Percentiles rank a stretch among this genome's conserved stretches.
These are phyloP conservation scores for Rhynchonycteris naso DNA, from an alignment of 2,797 vertebrate species.

Conservation along the genomic window DNA sequence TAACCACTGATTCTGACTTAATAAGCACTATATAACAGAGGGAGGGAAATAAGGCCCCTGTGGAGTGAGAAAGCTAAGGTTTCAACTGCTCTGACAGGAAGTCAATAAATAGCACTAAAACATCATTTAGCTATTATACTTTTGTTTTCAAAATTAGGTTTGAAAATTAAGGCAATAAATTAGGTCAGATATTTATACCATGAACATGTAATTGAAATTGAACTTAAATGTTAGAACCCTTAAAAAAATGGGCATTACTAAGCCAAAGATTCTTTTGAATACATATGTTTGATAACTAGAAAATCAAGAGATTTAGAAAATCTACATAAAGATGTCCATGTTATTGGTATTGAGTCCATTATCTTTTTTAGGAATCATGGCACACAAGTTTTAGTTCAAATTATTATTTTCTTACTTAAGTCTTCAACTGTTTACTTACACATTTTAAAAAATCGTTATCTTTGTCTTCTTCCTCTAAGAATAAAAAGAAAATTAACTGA, in stretches of 20 bases:
- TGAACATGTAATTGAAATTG: slow-evolving; percentile 29
- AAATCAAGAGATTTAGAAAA: slow-evolving; percentile 48
- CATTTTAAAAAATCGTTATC: slow-evolving; percentile 85
- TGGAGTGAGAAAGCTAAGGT: not conserved
- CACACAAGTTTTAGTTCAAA: slow-evolving; percentile 46
- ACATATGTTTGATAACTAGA: not conserved
- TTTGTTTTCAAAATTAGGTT: slow-evolving; percentile 29
- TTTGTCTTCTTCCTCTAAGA: slow-evolving; percentile 97
- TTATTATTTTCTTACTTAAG: slow-evolving; percentile 63
- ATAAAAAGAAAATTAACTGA: slow-evolving; percentile 74
- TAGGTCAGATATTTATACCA: slow-evolving; percentile 18
- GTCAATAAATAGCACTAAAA: not conserved
- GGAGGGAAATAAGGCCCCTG: not conserved
- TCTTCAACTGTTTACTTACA: slow-evolving; percentile 88
- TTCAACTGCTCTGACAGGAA: not conserved
- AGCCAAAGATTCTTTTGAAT: slow-evolving; percentile 45
- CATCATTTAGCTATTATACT: not conserved
- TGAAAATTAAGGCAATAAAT: not conserved
- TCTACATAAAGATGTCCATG: not conserved
- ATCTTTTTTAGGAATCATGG: not conserved
- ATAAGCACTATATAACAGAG: not conserved
- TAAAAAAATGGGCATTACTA: not conserved
- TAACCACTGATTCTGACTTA: not conserved
- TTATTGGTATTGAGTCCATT: not conserved
- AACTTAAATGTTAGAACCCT: slow-evolving; percentile 18